These are phyloP conservation scores for Chrysotoxum bicinctum DNA, from an alignment of 2,888 invertebrate genomes.

Conservation along the genomic window DNA sequence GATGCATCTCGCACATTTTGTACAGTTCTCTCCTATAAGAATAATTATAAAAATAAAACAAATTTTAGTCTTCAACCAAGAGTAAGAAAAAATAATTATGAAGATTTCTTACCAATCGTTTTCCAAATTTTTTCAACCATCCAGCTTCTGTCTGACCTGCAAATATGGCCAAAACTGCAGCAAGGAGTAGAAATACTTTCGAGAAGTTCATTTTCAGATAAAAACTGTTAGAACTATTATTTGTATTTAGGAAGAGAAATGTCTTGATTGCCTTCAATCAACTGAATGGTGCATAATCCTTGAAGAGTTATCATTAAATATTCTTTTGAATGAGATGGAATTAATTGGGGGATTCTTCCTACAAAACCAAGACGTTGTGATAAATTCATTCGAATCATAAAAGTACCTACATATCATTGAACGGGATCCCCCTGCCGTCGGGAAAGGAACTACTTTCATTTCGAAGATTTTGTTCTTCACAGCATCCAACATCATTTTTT, in stretches of 20 bases:
- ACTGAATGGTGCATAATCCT: neutral
- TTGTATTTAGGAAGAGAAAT: neutral
- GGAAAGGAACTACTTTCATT: neutral
- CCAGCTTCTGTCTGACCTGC: conserved; percentile 58
- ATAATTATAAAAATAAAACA: neutral
- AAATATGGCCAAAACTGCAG: conserved; percentile 28
- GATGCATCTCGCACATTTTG: conserved; percentile 77
- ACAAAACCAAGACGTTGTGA: neutral
- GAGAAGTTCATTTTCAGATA: conserved; percentile 48
- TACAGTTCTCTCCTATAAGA: conserved; percentile 75
- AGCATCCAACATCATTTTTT: neutral
- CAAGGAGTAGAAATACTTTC: conserved; percentile 30
- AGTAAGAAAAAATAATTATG: neutral
- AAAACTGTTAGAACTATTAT: neutral
- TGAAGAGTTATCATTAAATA: neutral
- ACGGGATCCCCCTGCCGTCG: neutral
- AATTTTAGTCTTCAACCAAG: neutral
- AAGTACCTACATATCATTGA: neutral
- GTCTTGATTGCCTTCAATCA: neutral
- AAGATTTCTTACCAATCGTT: conserved; percentile 39
- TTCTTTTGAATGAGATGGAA: neutral
- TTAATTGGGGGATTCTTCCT: neutral
- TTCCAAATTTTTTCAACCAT: conserved; percentile 54
- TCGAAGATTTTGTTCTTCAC: neutral
- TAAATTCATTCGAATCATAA: neutral